Percentiles rank a stretch among this genome's conserved stretches.
These are phyloP conservation scores for Malacosoma neustria DNA, from an alignment of 2,888 invertebrate species.

Conservation along the genomic window DNA sequence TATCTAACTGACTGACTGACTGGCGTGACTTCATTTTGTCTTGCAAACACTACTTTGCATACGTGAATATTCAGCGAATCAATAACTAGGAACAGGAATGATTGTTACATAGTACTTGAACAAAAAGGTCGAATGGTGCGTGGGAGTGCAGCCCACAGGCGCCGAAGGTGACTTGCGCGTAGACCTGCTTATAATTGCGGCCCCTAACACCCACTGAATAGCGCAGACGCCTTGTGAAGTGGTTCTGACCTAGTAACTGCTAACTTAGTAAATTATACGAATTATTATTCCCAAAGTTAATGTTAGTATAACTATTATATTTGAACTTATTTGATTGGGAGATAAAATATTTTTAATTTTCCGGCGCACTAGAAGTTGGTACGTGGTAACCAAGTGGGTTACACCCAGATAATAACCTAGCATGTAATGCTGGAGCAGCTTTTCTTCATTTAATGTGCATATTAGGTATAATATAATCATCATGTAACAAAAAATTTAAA, in stretches of 20 bases:
- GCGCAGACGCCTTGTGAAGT: conserved; percentile 12
- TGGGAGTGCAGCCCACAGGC: conserved; percentile 48
- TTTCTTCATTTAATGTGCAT: too few species aligned
- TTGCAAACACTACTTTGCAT: conserved; percentile 38
- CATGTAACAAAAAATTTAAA: too few species aligned
- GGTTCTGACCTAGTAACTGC: conserved; percentile 1
- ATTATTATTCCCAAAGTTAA: too few species aligned
- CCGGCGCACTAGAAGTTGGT: too few species aligned
- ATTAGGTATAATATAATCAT: too few species aligned
- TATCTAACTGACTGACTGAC: too few species aligned
- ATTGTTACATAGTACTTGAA: conserved; percentile 38
- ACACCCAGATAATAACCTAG: too few species aligned
- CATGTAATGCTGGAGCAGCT: too few species aligned
- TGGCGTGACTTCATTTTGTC: conserved; percentile 31
- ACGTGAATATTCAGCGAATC: conserved; percentile 51
- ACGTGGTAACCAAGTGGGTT: too few species aligned
- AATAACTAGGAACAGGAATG: conserved; percentile 36
- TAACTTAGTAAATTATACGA: background rate
- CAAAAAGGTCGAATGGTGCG: conserved; percentile 50
- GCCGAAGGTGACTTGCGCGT: conserved; percentile 40
- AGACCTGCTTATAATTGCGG: conserved; percentile 46
- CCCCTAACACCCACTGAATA: conserved; percentile 37
- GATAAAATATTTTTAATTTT: too few species aligned
- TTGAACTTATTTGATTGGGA: too few species aligned
- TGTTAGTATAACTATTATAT: too few species aligned